Evolutionary conservation across 2,888 invertebrate genomes (phyloP), one percentile per base, ranked within the genome.

Genomic region (Drosophila vallismaia): DNA sequence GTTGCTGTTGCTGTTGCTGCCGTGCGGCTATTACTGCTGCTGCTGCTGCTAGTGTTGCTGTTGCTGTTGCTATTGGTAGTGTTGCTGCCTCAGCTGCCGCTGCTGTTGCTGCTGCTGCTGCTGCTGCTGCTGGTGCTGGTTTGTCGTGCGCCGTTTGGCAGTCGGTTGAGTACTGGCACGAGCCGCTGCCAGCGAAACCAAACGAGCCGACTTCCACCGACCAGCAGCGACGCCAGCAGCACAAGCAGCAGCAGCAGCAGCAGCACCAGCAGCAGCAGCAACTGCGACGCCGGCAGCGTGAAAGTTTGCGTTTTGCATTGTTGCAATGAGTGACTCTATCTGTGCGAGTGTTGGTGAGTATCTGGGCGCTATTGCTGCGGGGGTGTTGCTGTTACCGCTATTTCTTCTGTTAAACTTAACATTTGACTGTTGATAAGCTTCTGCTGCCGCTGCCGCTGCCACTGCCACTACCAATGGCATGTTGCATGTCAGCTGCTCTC

Each of bases 91-190:
- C 14, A 36, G 68, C 51, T 64, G 69, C 51, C 72, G 66, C 49
- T 74, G 64, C 69, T 69, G 63, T 50, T 66, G 62, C 62, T 54
- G 73, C 62, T 63, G 50, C 45, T 66, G 62, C 62, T 54, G 64
- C 69, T 69, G 52, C 26, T 28, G 3, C 6, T 4, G 28, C 53
- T 64, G 60, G 57, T 53, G 72, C 60, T 62, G 52, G 49, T 50
- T 44, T 76, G 81, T 83, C 83, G 88, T 89, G 81, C 78, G 84
- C 82, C 88, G 89, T 76, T 87, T 89, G 90, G 90, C 90, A 90
- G 90, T 89, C 90, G 89, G 85, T 89, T 89, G 89, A 90, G 86
- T 89, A 89, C 89, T 89, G 89, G 90, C 90, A 89, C 90, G 90
- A 90, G 89, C 90, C 90, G 83, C 76, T 80, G 81, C 71, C 74